Percentiles rank a stretch among this genome's conserved stretches.
Evolutionary conservation across 2,888 invertebrate species (phyloP).

Genomic region (Tridacna crocea): DNA sequence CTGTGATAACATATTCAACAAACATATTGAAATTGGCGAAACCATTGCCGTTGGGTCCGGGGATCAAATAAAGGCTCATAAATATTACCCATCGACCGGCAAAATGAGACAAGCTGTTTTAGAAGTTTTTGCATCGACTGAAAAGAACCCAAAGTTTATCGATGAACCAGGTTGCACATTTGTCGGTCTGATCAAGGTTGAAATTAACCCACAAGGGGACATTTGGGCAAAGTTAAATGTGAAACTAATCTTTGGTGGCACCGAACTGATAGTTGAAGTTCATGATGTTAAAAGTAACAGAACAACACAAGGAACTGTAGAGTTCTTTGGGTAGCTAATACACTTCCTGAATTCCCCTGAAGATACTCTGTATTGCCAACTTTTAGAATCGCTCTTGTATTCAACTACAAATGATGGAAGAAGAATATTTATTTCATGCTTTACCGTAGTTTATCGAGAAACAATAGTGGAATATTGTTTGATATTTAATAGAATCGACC

Average conservation of each 20-base stretch:
- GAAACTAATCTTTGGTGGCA: constrained; percentile 51
- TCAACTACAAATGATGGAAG: no score
- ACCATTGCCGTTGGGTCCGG: constrained; percentile 12
- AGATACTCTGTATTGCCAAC: no score
- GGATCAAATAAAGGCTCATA: constrained; percentile 10
- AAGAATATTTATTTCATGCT: no score
- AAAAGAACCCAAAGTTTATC: constrained; percentile 32
- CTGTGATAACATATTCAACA: constrained; percentile 50
- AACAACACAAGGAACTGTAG: constrained; percentile 20
- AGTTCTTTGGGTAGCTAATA: constrained; percentile 31
- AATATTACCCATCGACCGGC: constrained; percentile 31
- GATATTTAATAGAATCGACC: no score
- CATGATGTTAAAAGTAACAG: constrained; percentile 28
- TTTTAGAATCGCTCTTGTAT: no score
- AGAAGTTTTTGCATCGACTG: constrained; percentile 39
- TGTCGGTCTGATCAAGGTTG: constrained; percentile 43
- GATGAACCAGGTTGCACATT: constrained; percentile 37
- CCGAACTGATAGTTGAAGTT: constrained; percentile 44
- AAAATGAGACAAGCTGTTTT: constrained; percentile 34
- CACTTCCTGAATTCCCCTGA: no score
- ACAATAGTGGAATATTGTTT: no score
- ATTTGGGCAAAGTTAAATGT: constrained; percentile 34
- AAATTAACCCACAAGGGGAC: constrained; percentile 41
- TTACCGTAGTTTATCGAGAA: no score
- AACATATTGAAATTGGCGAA: constrained; percentile 52